A percentile compares a stretch with the other conserved stretches of the same genome.
phyloP scores from a whole-genome alignment of 2,888 invertebrate species.

The Lasius fuliginosus region DNA sequence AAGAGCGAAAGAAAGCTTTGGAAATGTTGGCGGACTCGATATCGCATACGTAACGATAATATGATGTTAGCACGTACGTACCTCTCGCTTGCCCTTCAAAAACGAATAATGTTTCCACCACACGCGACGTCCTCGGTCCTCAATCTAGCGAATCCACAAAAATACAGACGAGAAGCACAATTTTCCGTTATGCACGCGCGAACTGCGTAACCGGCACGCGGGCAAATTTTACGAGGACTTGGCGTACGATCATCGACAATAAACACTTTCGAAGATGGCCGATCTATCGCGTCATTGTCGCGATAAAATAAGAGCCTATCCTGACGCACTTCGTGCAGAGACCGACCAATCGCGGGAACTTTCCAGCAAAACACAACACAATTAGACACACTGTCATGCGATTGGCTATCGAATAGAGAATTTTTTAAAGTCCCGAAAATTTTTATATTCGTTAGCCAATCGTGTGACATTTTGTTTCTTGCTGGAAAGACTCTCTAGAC shows the following conservation, averaged over 20 bases:
- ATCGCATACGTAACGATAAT: background rate
- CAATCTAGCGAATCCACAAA: background rate
- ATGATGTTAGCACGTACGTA: background rate
- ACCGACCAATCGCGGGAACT: background rate
- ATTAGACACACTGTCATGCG: too few species aligned
- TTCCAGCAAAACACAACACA: too few species aligned
- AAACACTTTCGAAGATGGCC: background rate
- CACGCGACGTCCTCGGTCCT: background rate
- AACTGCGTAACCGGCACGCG: slow-evolving; percentile 44
- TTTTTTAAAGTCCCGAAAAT: background rate
- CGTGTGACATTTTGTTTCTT: too few species aligned
- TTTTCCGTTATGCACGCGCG: slow-evolving; percentile 18
- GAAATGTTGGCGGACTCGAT: background rate
- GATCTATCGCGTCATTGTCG: background rate
- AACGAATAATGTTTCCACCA: background rate
- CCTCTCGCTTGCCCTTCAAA: background rate
- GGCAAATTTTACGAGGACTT: slow-evolving; percentile 28
- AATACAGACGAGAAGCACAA: background rate
- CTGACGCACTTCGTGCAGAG: too few species aligned
- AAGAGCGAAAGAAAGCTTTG: background rate
- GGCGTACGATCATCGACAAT: background rate
- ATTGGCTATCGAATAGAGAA: background rate
- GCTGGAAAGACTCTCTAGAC: too few species aligned
- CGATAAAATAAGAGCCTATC: background rate
- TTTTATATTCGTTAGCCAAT: background rate